Evolutionary conservation across 2,888 invertebrate genomes (phyloP).

Genomic region (Epinotia ramella): DNA sequence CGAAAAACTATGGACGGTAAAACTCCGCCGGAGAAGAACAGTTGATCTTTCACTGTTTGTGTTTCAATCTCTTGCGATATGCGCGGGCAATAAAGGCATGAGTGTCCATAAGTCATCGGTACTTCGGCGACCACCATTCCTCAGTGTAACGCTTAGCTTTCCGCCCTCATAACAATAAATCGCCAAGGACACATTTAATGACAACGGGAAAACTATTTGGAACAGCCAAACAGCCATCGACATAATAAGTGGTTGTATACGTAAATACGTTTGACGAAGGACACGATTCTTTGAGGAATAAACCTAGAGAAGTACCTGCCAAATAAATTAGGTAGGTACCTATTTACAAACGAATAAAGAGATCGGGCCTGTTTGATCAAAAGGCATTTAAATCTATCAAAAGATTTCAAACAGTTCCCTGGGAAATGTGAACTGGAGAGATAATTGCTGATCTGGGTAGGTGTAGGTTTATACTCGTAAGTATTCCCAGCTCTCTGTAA

Average conservation of each 20-base stretch:
- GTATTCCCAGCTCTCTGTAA: constrained; percentile 23
- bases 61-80: background rate
- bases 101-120: background rate
- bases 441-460: constrained; percentile 17
- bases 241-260: constrained; percentile 29
- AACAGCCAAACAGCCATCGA: constrained; percentile 21
- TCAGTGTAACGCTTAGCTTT: constrained; percentile 17
- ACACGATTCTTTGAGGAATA: constrained; percentile 12
- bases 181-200: constrained; percentile 34
- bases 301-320: constrained; percentile 1
- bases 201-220: constrained; percentile 28
- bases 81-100: background rate
- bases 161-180: constrained; percentile 32
- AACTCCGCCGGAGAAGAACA: background rate
- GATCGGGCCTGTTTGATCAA: background rate
- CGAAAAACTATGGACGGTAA: background rate
- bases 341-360: constrained; percentile 1
- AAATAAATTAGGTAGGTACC: constrained; percentile 8
- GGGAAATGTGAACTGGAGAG: constrained; percentile 5
- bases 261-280: constrained; percentile 24
- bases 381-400: background rate
- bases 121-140: constrained; percentile 3
- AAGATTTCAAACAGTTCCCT: background rate
- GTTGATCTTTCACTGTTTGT: background rate
- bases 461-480: constrained; percentile 17